A percentile compares a stretch with the other conserved stretches of the same genome.
Evolutionary conservation across 2,888 invertebrate species (phyloP).

Genomic region (Exephanes ischioxanthus): DNA sequence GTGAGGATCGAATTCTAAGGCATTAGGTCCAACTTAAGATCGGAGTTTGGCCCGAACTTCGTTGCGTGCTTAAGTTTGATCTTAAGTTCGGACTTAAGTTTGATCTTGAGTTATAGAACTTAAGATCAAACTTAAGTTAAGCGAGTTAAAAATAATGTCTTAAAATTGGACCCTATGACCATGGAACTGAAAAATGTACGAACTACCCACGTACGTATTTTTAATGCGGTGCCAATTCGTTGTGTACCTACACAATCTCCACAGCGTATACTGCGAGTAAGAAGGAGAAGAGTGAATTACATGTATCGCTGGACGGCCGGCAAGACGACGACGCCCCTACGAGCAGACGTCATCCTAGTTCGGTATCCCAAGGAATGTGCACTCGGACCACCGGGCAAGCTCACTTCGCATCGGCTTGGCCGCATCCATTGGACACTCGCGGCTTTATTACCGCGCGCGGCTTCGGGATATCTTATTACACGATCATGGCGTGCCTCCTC

Average conservation of each 20-base stretch:
- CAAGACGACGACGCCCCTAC: conserved; percentile 40
- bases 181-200: neutral
- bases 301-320: conserved; percentile 29
- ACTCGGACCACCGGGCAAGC: conserved; percentile 75
- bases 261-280: neutral
- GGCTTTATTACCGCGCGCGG: conserved; percentile 70
- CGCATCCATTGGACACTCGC: conserved; percentile 67
- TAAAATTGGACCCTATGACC: neutral
- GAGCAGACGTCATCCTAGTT: conserved; percentile 69
- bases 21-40: too few species aligned
- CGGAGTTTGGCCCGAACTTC: too few species aligned
- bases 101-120: too few species aligned
- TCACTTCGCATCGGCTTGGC: conserved; percentile 48
- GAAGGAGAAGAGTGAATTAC: neutral
- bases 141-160: too few species aligned
- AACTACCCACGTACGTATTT: neutral
- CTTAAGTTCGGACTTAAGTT: too few species aligned
- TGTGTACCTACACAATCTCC: neutral
- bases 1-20: neutral
- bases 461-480: conserved; percentile 79
- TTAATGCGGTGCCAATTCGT: neutral
- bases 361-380: conserved; percentile 69
- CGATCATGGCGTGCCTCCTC: conserved; percentile 74
- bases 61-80: too few species aligned
- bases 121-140: too few species aligned